A percentile compares a stretch with the other conserved stretches of the same genome.
These are phyloP conservation scores for Castor canadensis DNA, from an alignment of 2,113 vertebrate genomes.

Conservation along the genomic window DNA sequence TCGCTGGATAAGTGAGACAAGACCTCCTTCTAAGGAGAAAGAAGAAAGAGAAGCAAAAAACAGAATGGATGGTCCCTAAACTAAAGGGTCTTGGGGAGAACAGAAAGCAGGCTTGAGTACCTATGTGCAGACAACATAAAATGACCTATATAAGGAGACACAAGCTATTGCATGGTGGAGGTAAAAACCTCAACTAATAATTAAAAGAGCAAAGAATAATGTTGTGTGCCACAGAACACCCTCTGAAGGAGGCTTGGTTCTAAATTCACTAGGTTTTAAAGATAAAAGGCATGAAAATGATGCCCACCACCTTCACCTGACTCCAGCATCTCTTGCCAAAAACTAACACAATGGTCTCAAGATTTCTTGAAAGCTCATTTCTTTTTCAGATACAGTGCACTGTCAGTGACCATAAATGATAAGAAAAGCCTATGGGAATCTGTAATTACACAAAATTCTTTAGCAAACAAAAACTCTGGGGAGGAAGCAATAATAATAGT, in stretches of 20 bases:
- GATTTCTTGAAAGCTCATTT: constrained; percentile 28
- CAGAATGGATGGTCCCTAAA: background rate
- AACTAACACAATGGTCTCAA: background rate
- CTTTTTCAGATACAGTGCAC: background rate
- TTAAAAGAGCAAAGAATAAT: background rate
- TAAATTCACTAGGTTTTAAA: background rate
- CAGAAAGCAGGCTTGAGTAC: background rate
- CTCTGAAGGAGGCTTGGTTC: background rate
- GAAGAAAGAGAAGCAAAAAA: background rate
- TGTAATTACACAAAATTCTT: constrained; percentile 35
- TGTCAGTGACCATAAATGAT: background rate
- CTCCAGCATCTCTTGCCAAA: background rate
- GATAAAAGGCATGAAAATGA: background rate
- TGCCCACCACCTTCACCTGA: background rate
- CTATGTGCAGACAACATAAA: background rate
- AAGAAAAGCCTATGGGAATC: constrained; percentile 14
- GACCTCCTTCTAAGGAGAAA: background rate
- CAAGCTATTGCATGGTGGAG: background rate
- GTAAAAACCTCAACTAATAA: background rate
- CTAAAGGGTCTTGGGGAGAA: background rate
- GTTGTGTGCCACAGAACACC: background rate
- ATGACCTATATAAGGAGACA: background rate
- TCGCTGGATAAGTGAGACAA: background rate
- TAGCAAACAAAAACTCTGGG: constrained; percentile 34
- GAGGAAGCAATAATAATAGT: background rate